Conservation (phyloP, 2,113 vertebrate species). For the Melanotaenia duboulayi region DNA sequence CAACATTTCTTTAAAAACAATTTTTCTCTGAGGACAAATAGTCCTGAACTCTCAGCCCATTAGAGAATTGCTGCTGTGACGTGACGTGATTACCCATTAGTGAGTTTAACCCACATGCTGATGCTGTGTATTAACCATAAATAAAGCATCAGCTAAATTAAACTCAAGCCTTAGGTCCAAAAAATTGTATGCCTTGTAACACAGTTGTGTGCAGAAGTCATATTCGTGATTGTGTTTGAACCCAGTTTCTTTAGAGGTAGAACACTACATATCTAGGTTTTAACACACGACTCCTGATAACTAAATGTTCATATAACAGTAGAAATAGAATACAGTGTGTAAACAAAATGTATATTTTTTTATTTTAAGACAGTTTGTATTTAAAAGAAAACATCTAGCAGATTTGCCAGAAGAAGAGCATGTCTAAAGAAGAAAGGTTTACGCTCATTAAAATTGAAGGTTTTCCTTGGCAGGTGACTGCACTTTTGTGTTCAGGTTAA, state of each 20-base stretch:
- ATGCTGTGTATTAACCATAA: slow-evolving; percentile 17
- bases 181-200: neutral
- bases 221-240: neutral
- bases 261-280: too few species aligned
- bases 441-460: too few species aligned
- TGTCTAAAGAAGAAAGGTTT: too few species aligned
- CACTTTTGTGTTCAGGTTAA: too few species aligned
- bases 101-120: slow-evolving; percentile 20
- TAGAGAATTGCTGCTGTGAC: slow-evolving; percentile 21
- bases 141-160: slow-evolving; percentile 6
- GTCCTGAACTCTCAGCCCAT: slow-evolving; percentile 7
- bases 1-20: neutral
- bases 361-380: too few species aligned
- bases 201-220: neutral
- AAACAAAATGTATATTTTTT: too few species aligned
- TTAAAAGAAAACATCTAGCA: neutral
- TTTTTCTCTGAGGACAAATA: slow-evolving; percentile 12
- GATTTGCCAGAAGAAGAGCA: neutral
- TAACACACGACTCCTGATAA: too few species aligned
- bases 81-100: slow-evolving; percentile 20
- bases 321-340: too few species aligned
- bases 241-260: too few species aligned
- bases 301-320: too few species aligned
- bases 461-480: too few species aligned
- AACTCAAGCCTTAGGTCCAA: neutral